Percentiles rank a stretch among this genome's conserved stretches.
Conservation (phyloP, 2,797 vertebrate species). For the Orientallactaga sibirica region DNA sequence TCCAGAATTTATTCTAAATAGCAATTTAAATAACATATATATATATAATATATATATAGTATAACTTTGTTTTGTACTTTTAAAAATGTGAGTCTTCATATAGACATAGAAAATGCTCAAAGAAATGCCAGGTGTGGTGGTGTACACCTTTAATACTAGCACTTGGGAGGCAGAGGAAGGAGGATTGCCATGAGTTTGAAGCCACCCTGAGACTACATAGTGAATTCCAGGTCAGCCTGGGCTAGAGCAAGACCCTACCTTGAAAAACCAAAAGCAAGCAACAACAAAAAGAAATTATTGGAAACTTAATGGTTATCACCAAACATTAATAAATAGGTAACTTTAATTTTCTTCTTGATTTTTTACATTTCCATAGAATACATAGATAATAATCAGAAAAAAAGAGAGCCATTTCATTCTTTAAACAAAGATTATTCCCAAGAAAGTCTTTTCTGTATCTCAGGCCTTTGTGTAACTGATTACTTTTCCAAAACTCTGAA, state of each 20-base stretch:
- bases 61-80: not conserved
- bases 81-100: not conserved
- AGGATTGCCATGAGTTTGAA: too few species aligned
- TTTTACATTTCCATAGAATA: conserved; percentile 48
- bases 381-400: conserved; percentile 36
- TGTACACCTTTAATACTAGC: too few species aligned
- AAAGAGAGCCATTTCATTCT: conserved; percentile 23
- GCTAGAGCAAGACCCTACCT: too few species aligned
- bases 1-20: conserved; percentile 42
- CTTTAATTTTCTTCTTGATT: conserved; percentile 51
- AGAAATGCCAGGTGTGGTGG: not conserved
- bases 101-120: conserved; percentile 48
- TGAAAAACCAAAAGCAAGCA: too few species aligned
- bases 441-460: conserved; percentile 40
- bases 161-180: too few species aligned
- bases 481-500: conserved; percentile 12
- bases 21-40: not conserved
- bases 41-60: not conserved
- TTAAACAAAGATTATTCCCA: conserved; percentile 49
- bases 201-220: too few species aligned
- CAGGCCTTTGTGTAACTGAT: conserved; percentile 7
- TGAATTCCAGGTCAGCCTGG: too few species aligned
- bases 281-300: too few species aligned
- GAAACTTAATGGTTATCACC: not conserved
- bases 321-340: not conserved